Evolutionary conservation across 2,797 vertebrate genomes (phyloP).

Genomic region (Anisognathus igniventris): DNA sequence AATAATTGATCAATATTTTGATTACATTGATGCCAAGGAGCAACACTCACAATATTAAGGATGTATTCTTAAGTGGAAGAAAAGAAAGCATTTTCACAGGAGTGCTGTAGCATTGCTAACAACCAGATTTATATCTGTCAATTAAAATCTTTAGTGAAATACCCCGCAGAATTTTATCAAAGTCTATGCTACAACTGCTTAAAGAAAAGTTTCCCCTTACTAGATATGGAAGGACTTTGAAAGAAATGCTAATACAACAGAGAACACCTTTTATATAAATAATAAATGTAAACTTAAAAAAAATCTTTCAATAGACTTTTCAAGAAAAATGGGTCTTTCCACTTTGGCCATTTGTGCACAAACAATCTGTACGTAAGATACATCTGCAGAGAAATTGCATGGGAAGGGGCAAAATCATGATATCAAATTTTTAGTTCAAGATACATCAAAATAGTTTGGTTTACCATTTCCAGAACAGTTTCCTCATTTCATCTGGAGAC

Average conservation of each 20-base stretch:
- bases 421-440: background rate
- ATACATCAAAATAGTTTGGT: background rate
- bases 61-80: background rate
- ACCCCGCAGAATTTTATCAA: background rate
- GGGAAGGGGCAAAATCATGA: background rate
- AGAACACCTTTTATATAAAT: background rate
- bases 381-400: background rate
- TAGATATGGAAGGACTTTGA: background rate
- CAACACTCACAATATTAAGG: background rate
- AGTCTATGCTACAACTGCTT: background rate
- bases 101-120: background rate
- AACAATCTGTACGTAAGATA: background rate
- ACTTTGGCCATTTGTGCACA: background rate
- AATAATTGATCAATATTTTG: background rate
- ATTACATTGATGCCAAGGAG: background rate
- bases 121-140: background rate
- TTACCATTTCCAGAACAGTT: background rate
- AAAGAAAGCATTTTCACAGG: background rate
- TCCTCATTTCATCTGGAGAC: background rate
- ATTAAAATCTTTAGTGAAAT: background rate
- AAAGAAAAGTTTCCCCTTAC: background rate
- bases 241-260: background rate
- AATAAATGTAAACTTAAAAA: background rate
- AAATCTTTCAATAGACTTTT: background rate
- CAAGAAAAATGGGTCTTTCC: background rate